Conservation (phyloP, 2,113 vertebrate genomes). For the Anolis carolinensis region DNA sequence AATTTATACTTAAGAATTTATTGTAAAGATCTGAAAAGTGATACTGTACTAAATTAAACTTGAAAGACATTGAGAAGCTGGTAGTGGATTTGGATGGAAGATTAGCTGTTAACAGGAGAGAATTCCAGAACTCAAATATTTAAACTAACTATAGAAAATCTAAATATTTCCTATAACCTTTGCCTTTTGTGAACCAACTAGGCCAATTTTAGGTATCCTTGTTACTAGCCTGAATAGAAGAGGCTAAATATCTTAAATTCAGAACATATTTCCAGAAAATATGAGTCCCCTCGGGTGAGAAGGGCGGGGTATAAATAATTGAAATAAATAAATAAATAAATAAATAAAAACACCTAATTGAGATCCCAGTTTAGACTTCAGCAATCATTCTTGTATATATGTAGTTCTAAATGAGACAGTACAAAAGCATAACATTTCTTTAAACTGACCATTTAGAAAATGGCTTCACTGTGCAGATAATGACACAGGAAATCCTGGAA, state of each 20-base stretch:
- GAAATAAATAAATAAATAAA: too few species aligned
- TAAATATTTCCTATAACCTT: neutral
- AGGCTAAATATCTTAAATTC: neutral
- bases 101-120: neutral
- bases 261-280: neutral
- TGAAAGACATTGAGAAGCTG: neutral
- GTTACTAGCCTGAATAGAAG: neutral
- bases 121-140: neutral
- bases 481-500: too few species aligned
- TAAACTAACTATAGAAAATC: neutral
- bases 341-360: neutral
- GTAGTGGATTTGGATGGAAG: neutral
- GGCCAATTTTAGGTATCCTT: neutral
- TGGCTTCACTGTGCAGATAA: too few species aligned
- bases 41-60: too few species aligned
- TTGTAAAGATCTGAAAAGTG: neutral
- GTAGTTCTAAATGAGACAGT: neutral
- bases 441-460: neutral
- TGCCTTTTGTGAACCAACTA: neutral
- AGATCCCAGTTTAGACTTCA: neutral
- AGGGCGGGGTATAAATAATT: too few species aligned
- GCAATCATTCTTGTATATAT: neutral
- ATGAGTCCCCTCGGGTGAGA: too few species aligned
- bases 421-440: neutral
- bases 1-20: neutral